Percentiles rank a stretch among this genome's conserved stretches.
Conservation (phyloP, 1,140 invertebrate species). For the Scylla paramamosain region DNA sequence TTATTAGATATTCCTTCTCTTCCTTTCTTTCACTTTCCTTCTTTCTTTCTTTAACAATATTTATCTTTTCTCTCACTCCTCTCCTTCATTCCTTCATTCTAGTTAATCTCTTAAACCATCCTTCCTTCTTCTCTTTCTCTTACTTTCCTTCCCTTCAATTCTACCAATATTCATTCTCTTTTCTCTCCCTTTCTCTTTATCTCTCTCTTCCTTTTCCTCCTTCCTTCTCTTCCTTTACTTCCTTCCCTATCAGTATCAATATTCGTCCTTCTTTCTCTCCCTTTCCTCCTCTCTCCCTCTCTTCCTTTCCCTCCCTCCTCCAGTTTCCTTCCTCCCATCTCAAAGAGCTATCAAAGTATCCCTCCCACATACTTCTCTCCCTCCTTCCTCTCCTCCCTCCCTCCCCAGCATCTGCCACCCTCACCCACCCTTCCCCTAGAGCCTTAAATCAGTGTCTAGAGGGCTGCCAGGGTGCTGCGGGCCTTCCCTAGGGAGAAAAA, state of each 20-base stretch:
- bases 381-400: background rate
- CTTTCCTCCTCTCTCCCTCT: background rate
- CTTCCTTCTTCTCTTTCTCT: too few species aligned
- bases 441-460: too few species aligned
- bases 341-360: too few species aligned
- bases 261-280: background rate
- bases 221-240: background rate
- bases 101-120: too few species aligned
- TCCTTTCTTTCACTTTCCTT: too few species aligned
- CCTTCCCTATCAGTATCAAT: background rate
- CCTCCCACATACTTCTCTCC: background rate
- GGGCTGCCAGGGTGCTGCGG: too few species aligned
- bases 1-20: too few species aligned
- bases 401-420: background rate
- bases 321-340: background rate
- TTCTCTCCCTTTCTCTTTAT: background rate
- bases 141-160: background rate
- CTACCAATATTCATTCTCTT: background rate
- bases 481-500: too few species aligned
- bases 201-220: background rate
- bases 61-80: too few species aligned
- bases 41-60: too few species aligned
- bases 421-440: background rate
- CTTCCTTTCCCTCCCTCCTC: background rate
- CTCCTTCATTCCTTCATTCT: too few species aligned